A percentile compares a stretch with the other conserved stretches of the same genome.
These are phyloP conservation scores for Centruroides vittatus DNA, from an alignment of 1,140 invertebrate genomes.

Conservation along the genomic window DNA sequence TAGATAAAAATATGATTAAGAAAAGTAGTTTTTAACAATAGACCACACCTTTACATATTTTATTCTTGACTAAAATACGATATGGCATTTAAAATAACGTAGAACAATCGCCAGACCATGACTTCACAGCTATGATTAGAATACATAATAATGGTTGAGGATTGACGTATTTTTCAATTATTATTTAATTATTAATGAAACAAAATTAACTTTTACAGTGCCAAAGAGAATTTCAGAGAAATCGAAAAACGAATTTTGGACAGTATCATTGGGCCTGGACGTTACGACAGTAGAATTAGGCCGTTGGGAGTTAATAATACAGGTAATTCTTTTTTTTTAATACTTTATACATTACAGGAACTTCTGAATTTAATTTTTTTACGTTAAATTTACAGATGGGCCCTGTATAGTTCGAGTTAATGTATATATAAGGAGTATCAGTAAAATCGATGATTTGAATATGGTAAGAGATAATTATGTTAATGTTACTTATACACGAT, in stretches of 20 bases:
- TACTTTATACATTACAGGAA: not conserved
- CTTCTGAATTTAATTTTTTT: too few relatives aligned
- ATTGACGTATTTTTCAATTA: too few relatives aligned
- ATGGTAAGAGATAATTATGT: slow-evolving; percentile 25
- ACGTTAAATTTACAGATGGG: slow-evolving; percentile 22
- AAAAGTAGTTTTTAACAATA: too few relatives aligned
- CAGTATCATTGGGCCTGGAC: slow-evolving; percentile 70
- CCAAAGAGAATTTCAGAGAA: slow-evolving; percentile 56
- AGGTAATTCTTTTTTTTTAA: slow-evolving; percentile 37
- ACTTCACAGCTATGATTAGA: too few relatives aligned
- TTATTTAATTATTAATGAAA: too few relatives aligned
- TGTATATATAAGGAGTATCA: slow-evolving; percentile 31
- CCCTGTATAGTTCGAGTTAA: slow-evolving; percentile 30
- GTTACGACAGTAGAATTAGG: slow-evolving; percentile 80
- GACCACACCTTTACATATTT: too few relatives aligned
- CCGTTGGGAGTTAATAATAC: slow-evolving; percentile 81
- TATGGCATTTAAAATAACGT: too few relatives aligned
- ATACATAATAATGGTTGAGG: too few relatives aligned
- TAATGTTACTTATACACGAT: too few relatives aligned
- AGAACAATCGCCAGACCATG: too few relatives aligned
- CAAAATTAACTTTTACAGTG: not conserved
- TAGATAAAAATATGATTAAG: too few relatives aligned
- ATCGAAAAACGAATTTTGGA: slow-evolving; percentile 87
- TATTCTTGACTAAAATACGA: too few relatives aligned
- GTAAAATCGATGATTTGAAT: slow-evolving; percentile 35